Percentiles rank a stretch among this genome's conserved stretches.
Conservation (phyloP, 1,140 invertebrate genomes). For the Tetragonula clypearis region DNA sequence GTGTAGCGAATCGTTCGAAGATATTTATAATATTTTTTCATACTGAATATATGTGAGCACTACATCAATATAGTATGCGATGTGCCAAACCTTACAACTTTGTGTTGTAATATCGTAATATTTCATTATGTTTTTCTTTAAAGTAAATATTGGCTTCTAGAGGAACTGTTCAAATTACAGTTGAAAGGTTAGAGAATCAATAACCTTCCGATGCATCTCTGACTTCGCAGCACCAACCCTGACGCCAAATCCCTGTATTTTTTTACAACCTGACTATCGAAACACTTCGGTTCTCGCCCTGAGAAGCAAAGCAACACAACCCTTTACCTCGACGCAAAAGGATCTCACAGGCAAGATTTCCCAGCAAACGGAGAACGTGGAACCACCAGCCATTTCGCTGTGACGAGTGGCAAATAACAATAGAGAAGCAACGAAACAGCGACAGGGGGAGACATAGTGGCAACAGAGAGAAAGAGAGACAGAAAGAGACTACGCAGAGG, state of each 20-base stretch:
- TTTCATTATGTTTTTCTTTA: too few relatives aligned
- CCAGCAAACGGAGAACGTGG: constrained; percentile 19
- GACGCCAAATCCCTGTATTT: not conserved
- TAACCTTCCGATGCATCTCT: too few relatives aligned
- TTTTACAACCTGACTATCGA: not conserved
- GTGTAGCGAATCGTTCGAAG: too few relatives aligned
- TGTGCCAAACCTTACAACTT: too few relatives aligned
- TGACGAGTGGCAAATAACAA: constrained; percentile 27
- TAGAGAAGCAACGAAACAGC: not conserved
- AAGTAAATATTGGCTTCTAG: too few relatives aligned
- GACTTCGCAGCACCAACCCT: too few relatives aligned
- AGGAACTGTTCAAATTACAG: too few relatives aligned
- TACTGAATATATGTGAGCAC: too few relatives aligned
- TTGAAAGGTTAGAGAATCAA: too few relatives aligned
- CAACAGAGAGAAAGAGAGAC: not conserved
- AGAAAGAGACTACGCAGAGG: not conserved
- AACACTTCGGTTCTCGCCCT: not conserved
- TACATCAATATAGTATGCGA: too few relatives aligned
- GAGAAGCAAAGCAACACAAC: not conserved
- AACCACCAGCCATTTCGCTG: constrained; percentile 25
- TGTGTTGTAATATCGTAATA: too few relatives aligned
- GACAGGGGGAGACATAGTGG: not conserved
- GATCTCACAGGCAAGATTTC: constrained; percentile 3
- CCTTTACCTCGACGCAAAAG: not conserved
- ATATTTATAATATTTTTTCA: too few relatives aligned